These are phyloP conservation scores for Lasaia peninsularis DNA, from an alignment of 1,140 invertebrate genomes.

Conservation along the genomic window DNA sequence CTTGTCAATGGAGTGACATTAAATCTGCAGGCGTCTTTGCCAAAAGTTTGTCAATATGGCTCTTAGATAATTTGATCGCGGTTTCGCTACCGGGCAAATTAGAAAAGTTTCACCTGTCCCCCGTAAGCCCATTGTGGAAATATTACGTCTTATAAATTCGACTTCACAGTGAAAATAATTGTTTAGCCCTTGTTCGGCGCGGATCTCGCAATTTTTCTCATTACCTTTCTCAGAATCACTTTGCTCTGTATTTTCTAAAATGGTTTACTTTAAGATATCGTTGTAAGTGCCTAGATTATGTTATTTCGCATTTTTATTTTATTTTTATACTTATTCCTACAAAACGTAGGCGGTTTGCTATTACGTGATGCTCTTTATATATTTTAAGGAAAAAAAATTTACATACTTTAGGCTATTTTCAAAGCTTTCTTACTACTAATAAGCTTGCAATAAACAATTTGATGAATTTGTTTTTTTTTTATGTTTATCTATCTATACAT, in stretches of 20 bases:
- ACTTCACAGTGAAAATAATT: slow-evolving; percentile 22
- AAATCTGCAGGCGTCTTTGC: slow-evolving; percentile 5
- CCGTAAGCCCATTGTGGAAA: slow-evolving; percentile 29
- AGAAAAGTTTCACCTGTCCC: slow-evolving; percentile 34
- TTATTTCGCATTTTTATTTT: no score
- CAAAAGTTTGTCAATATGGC: slow-evolving; percentile 16
- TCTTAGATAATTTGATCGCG: slow-evolving; percentile 24
- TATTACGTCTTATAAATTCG: slow-evolving; percentile 19
- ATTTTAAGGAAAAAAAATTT: no score
- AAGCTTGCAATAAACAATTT: no score
- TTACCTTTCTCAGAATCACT: background rate
- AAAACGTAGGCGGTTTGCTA: no score
- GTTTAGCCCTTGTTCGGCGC: slow-evolving; percentile 20
- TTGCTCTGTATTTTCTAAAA: background rate
- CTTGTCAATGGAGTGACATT: slow-evolving; percentile 8
- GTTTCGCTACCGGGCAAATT: slow-evolving; percentile 26
- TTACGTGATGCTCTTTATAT: no score
- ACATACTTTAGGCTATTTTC: no score
- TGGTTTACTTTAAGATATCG: no score
- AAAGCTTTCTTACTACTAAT: no score
- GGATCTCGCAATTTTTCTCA: slow-evolving; percentile 16
- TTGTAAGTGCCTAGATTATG: no score
- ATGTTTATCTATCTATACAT: no score
- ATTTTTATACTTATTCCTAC: no score
- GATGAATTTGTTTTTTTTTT: no score